Base-by-base conservation (phyloP, 92 coral and sea anemone species). In the Bergia puertoricense region DNA sequence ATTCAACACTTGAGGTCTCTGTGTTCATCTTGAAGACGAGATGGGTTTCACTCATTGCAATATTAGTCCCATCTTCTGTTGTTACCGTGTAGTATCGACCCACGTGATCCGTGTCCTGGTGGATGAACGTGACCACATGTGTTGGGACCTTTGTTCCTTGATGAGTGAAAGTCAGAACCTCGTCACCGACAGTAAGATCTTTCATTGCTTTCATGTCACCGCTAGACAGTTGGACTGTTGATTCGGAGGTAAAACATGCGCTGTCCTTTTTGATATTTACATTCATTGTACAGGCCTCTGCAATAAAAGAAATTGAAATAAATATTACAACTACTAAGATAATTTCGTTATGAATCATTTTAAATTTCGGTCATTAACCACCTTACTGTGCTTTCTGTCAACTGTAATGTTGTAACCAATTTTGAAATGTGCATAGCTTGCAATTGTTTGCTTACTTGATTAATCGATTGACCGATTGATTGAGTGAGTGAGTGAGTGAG, bases 151-250 rank as follows among this genome's bases (percentile, higher is more conserved):
- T 71, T 48, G 23, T 23, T 3, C 98, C 94, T 1, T 85, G 37
- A 44, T 44, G 57, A 65, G 91, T 43, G 85, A 84, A 84, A 2
- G 96, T 95, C 73, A 92, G 86, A 39, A 95, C 90, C 41, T 86
- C 80, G 41, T 95, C 92, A 8, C 98, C 98, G 15, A 95, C 85
- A 40, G 79, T 51, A 20, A 95, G 78, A 42, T 92, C 89, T n/a
- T 83, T 88, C 93, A 95, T 95, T 85, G 90, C 76, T 75, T 93
- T 91, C 87, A 90, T 86, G 74, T 79, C 84, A 45, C 98, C 98
- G 43, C 92, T 84, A 45, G 83, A 89, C 57, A 95, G 84, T 67
- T 95, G 93, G 74, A 95, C 98, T 45, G 86, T 90, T 36, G 98
- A 81, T 59, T 84, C 79, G n/a, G 94, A 88, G 8, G 96, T 93